Percentiles rank a stretch among this genome's conserved stretches.
phyloP scores from a whole-genome alignment of 2,888 invertebrate genomes.

The Epistrophella euchroma region DNA sequence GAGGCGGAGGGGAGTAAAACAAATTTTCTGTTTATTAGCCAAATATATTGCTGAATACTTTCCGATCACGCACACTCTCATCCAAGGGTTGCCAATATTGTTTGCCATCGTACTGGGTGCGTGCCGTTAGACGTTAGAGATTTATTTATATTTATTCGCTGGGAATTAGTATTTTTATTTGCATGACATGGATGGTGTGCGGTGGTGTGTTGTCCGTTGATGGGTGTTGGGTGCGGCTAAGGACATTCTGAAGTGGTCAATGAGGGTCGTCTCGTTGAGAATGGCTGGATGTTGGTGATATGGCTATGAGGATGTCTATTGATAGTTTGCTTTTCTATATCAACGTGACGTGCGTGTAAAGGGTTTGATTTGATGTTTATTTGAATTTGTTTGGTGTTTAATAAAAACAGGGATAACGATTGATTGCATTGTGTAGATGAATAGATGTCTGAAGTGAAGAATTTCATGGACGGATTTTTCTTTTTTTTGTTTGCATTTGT shows the following conservation, averaged over 20 bases:
- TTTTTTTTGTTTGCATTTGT: slow-evolving; percentile 54
- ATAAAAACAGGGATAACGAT: slow-evolving; percentile 71
- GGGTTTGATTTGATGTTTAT: slow-evolving; percentile 55
- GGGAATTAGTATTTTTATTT: slow-evolving; percentile 55
- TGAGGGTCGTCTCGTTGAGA: slow-evolving; percentile 46
- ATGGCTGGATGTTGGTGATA: too few relatives aligned
- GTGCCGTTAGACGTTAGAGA: slow-evolving; percentile 49
- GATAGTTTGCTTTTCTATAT: slow-evolving; percentile 11
- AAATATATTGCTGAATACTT: slow-evolving; percentile 50
- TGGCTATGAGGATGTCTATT: slow-evolving; percentile 16
- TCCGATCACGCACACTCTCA: slow-evolving; percentile 63
- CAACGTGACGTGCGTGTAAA: slow-evolving; percentile 57
- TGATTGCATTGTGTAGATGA: slow-evolving; percentile 62
- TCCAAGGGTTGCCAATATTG: slow-evolving; percentile 64
- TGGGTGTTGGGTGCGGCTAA: slow-evolving; percentile 12
- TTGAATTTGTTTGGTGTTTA: slow-evolving; percentile 67
- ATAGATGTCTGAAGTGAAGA: slow-evolving; percentile 63
- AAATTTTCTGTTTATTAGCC: slow-evolving; percentile 73
- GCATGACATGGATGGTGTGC: slow-evolving; percentile 64
- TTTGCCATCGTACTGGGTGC: slow-evolving; percentile 55
- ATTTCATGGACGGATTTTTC: slow-evolving; percentile 13
- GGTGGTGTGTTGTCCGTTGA: slow-evolving; percentile 7
- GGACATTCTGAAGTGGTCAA: slow-evolving; percentile 55
- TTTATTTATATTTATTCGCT: slow-evolving; percentile 60
- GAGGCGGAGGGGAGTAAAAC: slow-evolving; percentile 30